Evolutionary conservation across 2,113 vertebrate genomes (phyloP).

Genomic region (Ranitomeya variabilis): DNA sequence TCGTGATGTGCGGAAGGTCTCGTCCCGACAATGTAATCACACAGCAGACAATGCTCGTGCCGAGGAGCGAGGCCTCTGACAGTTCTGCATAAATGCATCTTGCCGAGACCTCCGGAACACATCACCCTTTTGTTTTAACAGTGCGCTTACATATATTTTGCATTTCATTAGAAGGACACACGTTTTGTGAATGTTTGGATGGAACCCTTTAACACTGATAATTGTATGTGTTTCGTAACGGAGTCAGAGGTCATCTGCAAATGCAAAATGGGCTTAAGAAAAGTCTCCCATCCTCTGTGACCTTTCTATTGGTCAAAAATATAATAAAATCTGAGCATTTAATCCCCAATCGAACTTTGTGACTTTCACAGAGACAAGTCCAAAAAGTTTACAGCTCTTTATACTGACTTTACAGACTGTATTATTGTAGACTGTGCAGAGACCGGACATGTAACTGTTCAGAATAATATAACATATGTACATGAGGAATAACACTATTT

Average conservation of each 20-base stretch:
- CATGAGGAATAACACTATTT: too few species aligned
- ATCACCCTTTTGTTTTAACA: constrained; percentile 34
- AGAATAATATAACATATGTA: too few species aligned
- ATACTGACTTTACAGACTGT: not conserved
- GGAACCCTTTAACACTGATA: constrained; percentile 24
- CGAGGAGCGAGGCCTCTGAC: constrained; percentile 4
- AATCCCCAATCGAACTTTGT: not conserved
- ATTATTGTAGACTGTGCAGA: too few species aligned
- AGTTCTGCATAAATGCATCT: constrained; percentile 39
- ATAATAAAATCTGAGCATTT: not conserved
- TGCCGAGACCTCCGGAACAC: not conserved
- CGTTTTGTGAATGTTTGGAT: constrained; percentile 8
- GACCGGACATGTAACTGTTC: too few species aligned
- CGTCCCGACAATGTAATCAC: constrained; percentile 4
- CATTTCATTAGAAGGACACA: constrained; percentile 34
- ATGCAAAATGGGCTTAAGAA: not conserved
- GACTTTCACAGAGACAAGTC: constrained; percentile 1
- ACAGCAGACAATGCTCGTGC: not conserved
- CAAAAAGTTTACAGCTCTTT: not conserved
- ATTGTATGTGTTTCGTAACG: constrained; percentile 11
- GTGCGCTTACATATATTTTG: constrained; percentile 30
- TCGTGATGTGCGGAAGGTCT: not conserved
- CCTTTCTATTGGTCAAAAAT: not conserved
- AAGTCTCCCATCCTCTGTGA: not conserved
- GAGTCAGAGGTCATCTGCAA: constrained; percentile 23